A percentile compares a stretch with the other conserved stretches of the same genome.
These are phyloP conservation scores for Platorchestia sp. DNA, from an alignment of 1,140 invertebrate genomes.

Conservation along the genomic window DNA sequence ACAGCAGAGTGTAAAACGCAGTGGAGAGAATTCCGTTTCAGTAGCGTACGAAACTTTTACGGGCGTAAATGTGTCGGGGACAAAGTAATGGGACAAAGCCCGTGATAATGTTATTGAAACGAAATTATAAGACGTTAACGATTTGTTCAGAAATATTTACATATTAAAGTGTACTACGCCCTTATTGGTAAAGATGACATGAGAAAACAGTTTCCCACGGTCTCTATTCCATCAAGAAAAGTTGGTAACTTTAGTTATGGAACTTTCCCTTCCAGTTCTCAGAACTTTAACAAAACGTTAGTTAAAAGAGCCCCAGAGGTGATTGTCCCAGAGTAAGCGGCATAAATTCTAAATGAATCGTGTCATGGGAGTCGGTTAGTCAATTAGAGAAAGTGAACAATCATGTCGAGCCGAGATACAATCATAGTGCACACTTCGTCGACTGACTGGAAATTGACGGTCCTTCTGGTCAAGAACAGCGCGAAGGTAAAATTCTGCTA, in stretches of 20 bases:
- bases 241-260: background rate
- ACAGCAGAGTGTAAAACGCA: too few relatives aligned
- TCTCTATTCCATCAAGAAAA: background rate
- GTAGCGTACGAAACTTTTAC: too few relatives aligned
- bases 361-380: background rate
- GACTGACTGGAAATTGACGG: background rate
- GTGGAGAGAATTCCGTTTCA: too few relatives aligned
- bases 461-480: background rate
- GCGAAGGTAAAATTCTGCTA: background rate
- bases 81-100: too few relatives aligned
- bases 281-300: background rate
- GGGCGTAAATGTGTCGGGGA: too few relatives aligned
- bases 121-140: too few relatives aligned
- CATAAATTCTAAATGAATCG: background rate
- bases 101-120: too few relatives aligned
- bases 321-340: background rate
- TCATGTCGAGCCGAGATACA: background rate
- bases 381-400: background rate
- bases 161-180: too few relatives aligned
- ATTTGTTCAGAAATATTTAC: too few relatives aligned
- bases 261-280: background rate
- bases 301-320: background rate
- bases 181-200: too few relatives aligned
- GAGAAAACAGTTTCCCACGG: background rate
- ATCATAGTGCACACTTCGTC: background rate